Base-by-base conservation (phyloP, 2,888 invertebrate genomes). In the Chouioia cunea region DNA sequence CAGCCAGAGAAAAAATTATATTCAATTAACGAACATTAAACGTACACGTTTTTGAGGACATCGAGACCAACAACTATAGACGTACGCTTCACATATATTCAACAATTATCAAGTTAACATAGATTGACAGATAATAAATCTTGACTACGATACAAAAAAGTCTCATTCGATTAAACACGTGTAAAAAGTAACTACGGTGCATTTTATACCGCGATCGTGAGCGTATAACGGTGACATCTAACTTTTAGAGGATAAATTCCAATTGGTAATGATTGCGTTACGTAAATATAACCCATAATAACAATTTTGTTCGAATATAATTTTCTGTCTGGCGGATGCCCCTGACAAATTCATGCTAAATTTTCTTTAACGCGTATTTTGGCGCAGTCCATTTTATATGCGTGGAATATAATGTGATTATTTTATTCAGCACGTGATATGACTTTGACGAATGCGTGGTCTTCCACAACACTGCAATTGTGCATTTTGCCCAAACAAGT, bases 391-490 rank as follows among this genome's bases (percentile, higher is more conserved):
- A 65, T 47, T 12, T 72, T 60, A 36, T 36, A 65, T 68, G 68
- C 53, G 44, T 72, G 46, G 54, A 22, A 57, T 65, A 59, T 65
- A 65, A 22, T 27, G 52, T 50, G 47, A 50, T 58, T 67, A 60
- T 46, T 65, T 69, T 44, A 64, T 65, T 71, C 64, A 62, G 46
- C 65, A 57, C 62, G 36, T 72, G 72, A 72, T 72, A 72, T 72
- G 72, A 68, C 72, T 69, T 48, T 60, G 68, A 65, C 65, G 46
- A 60, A 64, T 62, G 59, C 47, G 50, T 72, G 71, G 68, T 67
- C 68, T 65, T 72, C 65, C 52, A 12, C 46, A 63, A 66, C 44
- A 52, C 66, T 63, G 52, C 66, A 18, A 66, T 36, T 36, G 36
- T 66, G 56, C 27, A n/a, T 65, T 43, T 48, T 16, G 44, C 22